phyloP scores from a whole-genome alignment of 2,888 invertebrate species.

The Cheilosia urbana region DNA sequence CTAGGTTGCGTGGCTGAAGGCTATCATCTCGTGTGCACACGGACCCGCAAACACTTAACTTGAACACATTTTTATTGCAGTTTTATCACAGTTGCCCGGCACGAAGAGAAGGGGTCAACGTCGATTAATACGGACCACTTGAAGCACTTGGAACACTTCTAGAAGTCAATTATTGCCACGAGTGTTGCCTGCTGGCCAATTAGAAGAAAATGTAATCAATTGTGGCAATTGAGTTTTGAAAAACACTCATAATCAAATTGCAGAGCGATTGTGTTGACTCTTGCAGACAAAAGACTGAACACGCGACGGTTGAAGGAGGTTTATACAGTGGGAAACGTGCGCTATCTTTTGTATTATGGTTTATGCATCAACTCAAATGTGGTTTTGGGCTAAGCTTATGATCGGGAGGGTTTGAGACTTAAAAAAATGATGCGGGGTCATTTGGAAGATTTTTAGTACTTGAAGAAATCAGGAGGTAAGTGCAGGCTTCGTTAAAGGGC shows the following conservation, averaged over 20 bases:
- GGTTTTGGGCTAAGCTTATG: no score
- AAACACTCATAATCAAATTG: constrained; percentile 13
- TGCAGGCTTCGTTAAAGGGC: no score
- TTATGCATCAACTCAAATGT: no score
- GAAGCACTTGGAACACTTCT: constrained; percentile 11
- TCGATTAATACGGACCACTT: constrained; percentile 34
- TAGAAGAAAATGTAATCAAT: constrained; percentile 42
- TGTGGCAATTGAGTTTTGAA: constrained; percentile 35
- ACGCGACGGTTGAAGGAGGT: no score
- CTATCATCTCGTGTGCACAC: constrained; percentile 26
- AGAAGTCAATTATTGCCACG: constrained; percentile 29
- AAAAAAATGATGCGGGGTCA: no score
- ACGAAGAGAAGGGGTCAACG: constrained; percentile 14
- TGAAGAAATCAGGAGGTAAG: no score
- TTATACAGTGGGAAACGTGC: no score
- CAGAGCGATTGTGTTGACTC: no score
- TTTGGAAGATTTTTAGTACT: no score
- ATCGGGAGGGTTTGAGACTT: no score
- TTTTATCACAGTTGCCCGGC: constrained; percentile 35
- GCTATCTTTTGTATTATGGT: no score
- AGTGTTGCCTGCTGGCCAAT: constrained; percentile 23
- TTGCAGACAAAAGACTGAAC: no score
- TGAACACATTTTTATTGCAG: constrained; percentile 22
- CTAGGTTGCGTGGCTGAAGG: constrained; percentile 27
- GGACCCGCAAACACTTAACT: constrained; percentile 23